phyloP scores from a whole-genome alignment of 2,113 vertebrate genomes.

The Pimephales promelas region DNA sequence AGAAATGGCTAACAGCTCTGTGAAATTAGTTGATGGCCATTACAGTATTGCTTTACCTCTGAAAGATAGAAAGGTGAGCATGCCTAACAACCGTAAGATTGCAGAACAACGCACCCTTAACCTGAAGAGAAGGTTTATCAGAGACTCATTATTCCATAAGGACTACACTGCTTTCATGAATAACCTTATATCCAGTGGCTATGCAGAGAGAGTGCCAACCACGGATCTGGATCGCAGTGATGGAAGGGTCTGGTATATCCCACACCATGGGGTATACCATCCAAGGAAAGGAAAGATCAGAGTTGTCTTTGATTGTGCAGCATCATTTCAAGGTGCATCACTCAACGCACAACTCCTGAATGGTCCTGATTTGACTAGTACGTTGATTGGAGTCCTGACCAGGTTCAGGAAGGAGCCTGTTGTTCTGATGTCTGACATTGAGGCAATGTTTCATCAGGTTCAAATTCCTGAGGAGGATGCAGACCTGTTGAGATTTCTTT shows the following conservation, averaged over 20 bases:
- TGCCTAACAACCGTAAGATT: neutral
- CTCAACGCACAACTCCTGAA: neutral
- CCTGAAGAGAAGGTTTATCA: neutral
- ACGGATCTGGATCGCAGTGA: neutral
- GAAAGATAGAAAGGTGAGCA: neutral
- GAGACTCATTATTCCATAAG: neutral
- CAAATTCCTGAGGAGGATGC: neutral
- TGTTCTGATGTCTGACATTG: neutral
- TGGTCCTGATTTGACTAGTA: neutral
- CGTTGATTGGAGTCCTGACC: neutral
- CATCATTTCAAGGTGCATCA: no score
- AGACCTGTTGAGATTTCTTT: neutral
- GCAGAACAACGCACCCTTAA: neutral
- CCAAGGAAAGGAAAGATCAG: no score
- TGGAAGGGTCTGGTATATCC: neutral
- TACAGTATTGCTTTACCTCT: neutral
- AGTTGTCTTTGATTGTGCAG: no score
- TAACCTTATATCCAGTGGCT: slow-evolving; percentile 1
- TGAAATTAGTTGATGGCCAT: no score
- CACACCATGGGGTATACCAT: neutral
- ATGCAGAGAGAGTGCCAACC: slow-evolving; percentile 2
- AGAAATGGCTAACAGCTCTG: neutral
- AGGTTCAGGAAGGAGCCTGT: neutral
- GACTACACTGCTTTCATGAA: neutral
- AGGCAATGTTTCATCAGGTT: neutral